A percentile compares a stretch with the other conserved stretches of the same genome.
Conservation (phyloP, 2,113 vertebrate species). For the Bos javanicus region DNA sequence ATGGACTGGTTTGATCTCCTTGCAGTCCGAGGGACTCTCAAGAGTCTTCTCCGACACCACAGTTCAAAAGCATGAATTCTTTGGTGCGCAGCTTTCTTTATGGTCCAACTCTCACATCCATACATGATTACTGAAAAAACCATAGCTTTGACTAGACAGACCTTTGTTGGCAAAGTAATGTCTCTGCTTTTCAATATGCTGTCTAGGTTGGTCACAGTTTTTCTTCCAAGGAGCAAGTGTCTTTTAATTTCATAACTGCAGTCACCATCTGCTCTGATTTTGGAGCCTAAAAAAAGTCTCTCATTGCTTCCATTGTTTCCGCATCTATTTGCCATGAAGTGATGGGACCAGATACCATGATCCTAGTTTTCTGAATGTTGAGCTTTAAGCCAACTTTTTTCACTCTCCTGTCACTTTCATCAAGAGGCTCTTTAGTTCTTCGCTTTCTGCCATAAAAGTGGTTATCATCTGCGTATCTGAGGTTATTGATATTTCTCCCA, state of each 20-base stretch:
- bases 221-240: not conserved
- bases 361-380: not conserved
- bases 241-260: not conserved
- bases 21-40: not conserved
- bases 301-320: not conserved
- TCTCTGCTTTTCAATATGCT: not conserved
- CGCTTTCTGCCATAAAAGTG: not conserved
- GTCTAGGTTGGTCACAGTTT: not conserved
- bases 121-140: not conserved
- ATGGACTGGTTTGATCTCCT: not conserved
- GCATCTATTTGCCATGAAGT: not conserved
- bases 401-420: not conserved
- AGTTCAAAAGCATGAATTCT: not conserved
- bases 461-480: not conserved
- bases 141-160: not conserved
- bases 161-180: not conserved
- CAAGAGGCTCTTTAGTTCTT: not conserved
- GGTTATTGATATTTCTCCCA: not conserved
- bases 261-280: not conserved
- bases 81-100: not conserved
- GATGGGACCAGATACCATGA: not conserved
- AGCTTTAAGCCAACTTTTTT: not conserved
- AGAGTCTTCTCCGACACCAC: not conserved
- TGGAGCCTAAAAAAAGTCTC: not conserved
- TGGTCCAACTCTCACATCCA: not conserved